Conservation (phyloP, 2,113 vertebrate genomes). For the Ictalurus furcatus region DNA sequence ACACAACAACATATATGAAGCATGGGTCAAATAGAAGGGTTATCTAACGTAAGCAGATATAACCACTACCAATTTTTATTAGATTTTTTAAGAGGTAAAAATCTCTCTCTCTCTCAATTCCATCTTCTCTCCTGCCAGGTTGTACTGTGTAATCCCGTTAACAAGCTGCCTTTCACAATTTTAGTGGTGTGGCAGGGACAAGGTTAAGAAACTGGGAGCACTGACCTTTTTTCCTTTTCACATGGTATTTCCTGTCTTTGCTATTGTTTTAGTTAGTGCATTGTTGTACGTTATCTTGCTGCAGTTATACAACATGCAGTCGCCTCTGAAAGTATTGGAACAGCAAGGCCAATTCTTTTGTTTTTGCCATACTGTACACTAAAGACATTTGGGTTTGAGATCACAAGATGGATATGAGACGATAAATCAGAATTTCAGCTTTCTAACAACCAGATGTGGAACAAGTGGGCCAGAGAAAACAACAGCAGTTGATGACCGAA, state of each 20-base stretch:
- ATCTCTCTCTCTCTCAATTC: background rate
- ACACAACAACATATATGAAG: background rate
- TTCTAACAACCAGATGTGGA: background rate
- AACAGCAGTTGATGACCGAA: background rate
- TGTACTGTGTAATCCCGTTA: background rate
- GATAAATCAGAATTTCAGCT: background rate
- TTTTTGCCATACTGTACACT: background rate
- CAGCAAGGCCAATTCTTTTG: background rate
- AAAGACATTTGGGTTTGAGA: background rate
- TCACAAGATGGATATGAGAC: background rate
- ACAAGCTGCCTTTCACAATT: background rate
- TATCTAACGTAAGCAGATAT: background rate
- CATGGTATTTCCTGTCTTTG: constrained; percentile 5
- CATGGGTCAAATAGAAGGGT: background rate
- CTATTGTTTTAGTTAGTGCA: background rate
- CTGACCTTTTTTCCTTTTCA: background rate
- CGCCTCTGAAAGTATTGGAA: background rate
- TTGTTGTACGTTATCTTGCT: background rate
- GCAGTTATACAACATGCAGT: background rate
- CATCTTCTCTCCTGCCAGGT: background rate
- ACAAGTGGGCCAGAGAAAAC: background rate
- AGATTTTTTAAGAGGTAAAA: background rate
- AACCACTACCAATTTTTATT: background rate
- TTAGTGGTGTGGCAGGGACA: background rate
- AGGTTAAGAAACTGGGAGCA: background rate